These are phyloP conservation scores for Habropoda laboriosa DNA, from an alignment of 1,140 invertebrate species.

Conservation along the genomic window DNA sequence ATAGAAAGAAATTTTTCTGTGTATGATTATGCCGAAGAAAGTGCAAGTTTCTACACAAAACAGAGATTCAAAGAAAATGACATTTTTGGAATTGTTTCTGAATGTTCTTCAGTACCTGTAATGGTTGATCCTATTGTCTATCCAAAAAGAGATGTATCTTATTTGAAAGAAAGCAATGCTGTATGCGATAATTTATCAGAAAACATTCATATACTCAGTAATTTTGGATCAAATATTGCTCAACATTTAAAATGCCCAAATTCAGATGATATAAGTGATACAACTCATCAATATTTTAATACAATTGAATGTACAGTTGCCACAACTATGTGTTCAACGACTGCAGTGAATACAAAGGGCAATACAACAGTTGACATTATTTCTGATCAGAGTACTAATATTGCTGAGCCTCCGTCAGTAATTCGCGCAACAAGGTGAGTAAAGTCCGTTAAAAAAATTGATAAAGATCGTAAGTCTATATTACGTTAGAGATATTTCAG, in stretches of 20 bases:
- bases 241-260: slow-evolving; percentile 33
- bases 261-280: slow-evolving; percentile 38
- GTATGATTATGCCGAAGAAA: slow-evolving; percentile 42
- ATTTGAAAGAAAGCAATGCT: background rate
- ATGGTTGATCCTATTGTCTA: slow-evolving; percentile 40
- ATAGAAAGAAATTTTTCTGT: slow-evolving; percentile 53
- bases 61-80: slow-evolving; percentile 66
- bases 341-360: slow-evolving; percentile 14
- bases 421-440: slow-evolving; percentile 60
- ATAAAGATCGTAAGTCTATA: background rate
- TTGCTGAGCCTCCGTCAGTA: slow-evolving; percentile 21
- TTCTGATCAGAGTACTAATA: slow-evolving; percentile 43
- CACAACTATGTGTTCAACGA: slow-evolving; percentile 37
- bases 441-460: slow-evolving; percentile 5
- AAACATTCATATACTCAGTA: slow-evolving; percentile 25
- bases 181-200: slow-evolving; percentile 23
- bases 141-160: slow-evolving; percentile 8
- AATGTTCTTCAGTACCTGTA: slow-evolving; percentile 67
- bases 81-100: slow-evolving; percentile 69
- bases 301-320: slow-evolving; percentile 50
- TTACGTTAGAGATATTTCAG: background rate
- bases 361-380: slow-evolving; percentile 17
- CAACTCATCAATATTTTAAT: slow-evolving; percentile 49
- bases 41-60: slow-evolving; percentile 8
- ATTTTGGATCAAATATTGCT: slow-evolving; percentile 50